Base-by-base conservation (phyloP, 1,140 invertebrate species). In the Oncopeltus fasciatus region DNA sequence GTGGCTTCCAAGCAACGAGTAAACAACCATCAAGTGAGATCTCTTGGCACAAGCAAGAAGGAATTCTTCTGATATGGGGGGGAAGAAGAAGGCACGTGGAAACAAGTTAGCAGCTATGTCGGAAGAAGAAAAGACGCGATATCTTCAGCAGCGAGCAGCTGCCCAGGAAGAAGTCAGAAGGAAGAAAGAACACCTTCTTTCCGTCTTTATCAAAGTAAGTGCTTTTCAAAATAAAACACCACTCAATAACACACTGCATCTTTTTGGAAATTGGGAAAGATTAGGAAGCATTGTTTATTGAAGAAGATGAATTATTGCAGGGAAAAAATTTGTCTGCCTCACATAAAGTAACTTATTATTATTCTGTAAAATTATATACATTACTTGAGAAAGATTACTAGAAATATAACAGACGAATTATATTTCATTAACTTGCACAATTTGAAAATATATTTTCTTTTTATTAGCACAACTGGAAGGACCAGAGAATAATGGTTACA, bases 71-170 rank as follows among this genome's bases (percentile, higher is more conserved):
- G 72, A 69, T 67, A 78, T 76, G 75, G 72, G 71, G 14, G 75
- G 77, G 16, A 85, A 85, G 71, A 87, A 86, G 71, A 82, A 81
- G 71, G 76, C 79, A 24, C 83, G 85, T 73, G 81, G 77, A 46
- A 87, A 85, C 65, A 86, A 87, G 71, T 72, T 90, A 65, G 83
- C 85, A 57, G 81, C 83, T 67, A 90, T 90, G 87, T 86, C 80
- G 0, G 87, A 89, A 64, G 85, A 90, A 72, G 86, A 90, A 72
- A 76, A 83, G 8, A 79, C 82, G 1, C 73, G 86, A 49, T 90
- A 90, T 73, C 72, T 90, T 21, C 87, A 89, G 68, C 83, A 87
- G 70, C 77, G 84, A 28, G 85, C 86, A 2, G 87, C 88, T 64
- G 73, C 84, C 18, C 87, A 90, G 71, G 82, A 89, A 68, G 88